These are phyloP conservation scores for Columbina picui DNA, from an alignment of 2,113 vertebrate genomes.

Conservation along the genomic window DNA sequence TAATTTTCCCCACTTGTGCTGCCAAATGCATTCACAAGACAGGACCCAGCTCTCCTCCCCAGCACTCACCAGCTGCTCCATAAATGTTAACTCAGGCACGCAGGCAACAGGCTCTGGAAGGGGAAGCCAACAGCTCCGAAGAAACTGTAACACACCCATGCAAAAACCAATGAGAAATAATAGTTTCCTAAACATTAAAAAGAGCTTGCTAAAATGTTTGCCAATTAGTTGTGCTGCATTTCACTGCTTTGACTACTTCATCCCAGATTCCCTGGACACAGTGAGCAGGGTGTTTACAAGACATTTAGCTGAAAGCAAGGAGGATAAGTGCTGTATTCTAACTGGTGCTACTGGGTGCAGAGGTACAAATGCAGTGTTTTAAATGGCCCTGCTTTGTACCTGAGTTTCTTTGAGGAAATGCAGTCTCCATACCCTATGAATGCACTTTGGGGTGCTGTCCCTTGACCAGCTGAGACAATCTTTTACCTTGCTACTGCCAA, in stretches of 20 bases:
- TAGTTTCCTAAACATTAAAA: neutral
- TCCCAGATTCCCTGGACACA: neutral
- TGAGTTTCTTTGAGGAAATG: neutral
- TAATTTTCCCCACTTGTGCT: neutral
- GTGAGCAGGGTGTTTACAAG: neutral
- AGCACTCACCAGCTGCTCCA: neutral
- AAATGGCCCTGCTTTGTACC: neutral
- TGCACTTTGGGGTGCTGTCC: neutral
- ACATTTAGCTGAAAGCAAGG: neutral
- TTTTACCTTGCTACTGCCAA: neutral
- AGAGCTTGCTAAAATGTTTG: neutral
- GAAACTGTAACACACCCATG: neutral
- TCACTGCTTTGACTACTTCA: accelerated
- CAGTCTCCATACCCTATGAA: accelerated
- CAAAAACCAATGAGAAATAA: neutral
- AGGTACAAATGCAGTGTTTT: neutral
- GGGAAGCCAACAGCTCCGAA: neutral
- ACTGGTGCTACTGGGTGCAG: neutral
- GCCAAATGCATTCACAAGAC: neutral
- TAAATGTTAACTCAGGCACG: neutral
- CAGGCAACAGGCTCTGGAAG: neutral
- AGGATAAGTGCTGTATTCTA: neutral
- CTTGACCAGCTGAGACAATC: neutral
- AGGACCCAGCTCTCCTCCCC: neutral
- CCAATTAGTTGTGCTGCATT: neutral